These are phyloP conservation scores for Trissolcus brochymenae DNA, from an alignment of 2,888 invertebrate genomes.

Conservation along the genomic window DNA sequence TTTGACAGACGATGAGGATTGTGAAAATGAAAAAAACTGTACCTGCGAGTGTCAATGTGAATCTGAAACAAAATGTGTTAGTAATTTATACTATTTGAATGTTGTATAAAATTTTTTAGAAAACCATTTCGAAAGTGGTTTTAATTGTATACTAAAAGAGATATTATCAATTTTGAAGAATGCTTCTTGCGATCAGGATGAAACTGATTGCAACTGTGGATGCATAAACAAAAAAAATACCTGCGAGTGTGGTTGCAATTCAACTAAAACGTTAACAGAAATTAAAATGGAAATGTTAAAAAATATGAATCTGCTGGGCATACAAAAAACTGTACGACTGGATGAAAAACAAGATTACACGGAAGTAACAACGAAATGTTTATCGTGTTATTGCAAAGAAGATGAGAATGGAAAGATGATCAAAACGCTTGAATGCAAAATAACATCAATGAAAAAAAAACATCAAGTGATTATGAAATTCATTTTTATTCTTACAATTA, in stretches of 20 bases:
- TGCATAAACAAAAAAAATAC: background rate
- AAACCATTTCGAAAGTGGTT: too few relatives aligned
- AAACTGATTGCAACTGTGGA: conserved; percentile 12
- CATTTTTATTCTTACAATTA: too few relatives aligned
- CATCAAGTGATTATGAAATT: background rate
- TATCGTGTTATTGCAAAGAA: conserved; percentile 1
- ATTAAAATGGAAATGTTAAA: conserved; percentile 6
- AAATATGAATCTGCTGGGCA: conserved; percentile 1
- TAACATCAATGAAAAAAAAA: conserved; percentile 4
- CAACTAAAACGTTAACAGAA: conserved; percentile 1
- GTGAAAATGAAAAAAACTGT: background rate
- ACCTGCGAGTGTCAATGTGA: conserved; percentile 13
- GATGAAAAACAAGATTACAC: background rate
- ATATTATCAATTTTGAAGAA: background rate
- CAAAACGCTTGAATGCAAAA: conserved; percentile 14
- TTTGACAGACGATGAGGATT: background rate
- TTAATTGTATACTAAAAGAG: background rate
- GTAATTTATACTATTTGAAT: background rate
- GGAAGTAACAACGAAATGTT: background rate
- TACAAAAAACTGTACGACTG: background rate
- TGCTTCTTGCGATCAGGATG: background rate
- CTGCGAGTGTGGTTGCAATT: conserved; percentile 18
- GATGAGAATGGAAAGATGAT: background rate
- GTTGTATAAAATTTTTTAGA: background rate
- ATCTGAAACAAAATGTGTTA: background rate